Conservation (phyloP, 2,888 invertebrate genomes). For the Plagodis pulveraria region DNA sequence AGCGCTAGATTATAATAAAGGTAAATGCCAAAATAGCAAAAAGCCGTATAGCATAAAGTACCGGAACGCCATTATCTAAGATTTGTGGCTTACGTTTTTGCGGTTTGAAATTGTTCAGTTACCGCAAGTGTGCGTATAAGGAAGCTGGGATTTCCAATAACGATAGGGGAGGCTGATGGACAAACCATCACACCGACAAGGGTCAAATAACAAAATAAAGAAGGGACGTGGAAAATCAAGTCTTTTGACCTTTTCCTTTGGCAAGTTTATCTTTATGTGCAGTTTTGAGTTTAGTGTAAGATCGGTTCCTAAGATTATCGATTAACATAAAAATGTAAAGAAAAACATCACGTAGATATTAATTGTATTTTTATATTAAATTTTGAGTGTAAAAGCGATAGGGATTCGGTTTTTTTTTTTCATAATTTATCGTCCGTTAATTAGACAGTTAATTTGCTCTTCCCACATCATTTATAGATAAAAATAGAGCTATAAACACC, state of each 20-base stretch:
- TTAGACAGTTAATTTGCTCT: too few relatives aligned
- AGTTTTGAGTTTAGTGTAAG: constrained; percentile 1
- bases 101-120: constrained; percentile 61
- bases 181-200: constrained; percentile 67
- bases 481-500: constrained; percentile 20
- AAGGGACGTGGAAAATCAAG: constrained; percentile 41
- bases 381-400: too few relatives aligned
- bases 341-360: not conserved
- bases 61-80: constrained; percentile 21
- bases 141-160: constrained; percentile 68
- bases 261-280: constrained; percentile 25
- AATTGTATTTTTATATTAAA: not conserved
- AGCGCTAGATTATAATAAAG: not conserved
- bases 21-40: not conserved
- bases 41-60: not conserved
- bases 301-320: not conserved
- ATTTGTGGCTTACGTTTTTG: constrained; percentile 48
- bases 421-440: too few relatives aligned
- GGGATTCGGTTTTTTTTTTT: not conserved
- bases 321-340: not conserved
- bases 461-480: too few relatives aligned
- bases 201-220: constrained; percentile 66
- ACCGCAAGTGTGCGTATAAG: constrained; percentile 57
- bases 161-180: constrained; percentile 65
- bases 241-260: constrained; percentile 37